Evolutionary conservation across 1,140 invertebrate genomes (phyloP), one percentile per base, ranked within the genome.

Genomic region (Odontomachus brunneus): DNA sequence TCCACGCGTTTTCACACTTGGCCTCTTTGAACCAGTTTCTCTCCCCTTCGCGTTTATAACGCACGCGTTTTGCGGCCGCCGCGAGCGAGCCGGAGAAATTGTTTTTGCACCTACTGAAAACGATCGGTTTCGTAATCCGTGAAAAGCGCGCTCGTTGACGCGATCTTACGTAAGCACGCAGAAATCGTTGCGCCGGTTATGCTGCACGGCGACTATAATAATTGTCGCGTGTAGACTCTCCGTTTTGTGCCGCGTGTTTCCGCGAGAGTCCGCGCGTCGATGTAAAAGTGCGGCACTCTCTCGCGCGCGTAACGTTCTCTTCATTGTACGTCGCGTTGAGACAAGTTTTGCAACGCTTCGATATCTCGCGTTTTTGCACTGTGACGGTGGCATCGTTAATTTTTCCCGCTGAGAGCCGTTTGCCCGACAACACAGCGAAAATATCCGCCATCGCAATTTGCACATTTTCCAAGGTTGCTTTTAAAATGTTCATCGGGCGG

Each of bases 101-200:
- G 22, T 78, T 51, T 78, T 60, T 14, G 33, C 74, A 51, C 60
- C 48, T 67, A 29, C 33, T 57, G 75, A 59, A 80, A 80, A 80
- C 51, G 33, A 48, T 44, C 51, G 53, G 1, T 80, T 71, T 80
- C 75, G 75, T 71, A 80, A 80, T 80, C 33, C 33, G 65, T 24
- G 75, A 80, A 69, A 78, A 69, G 24, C 74, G 63, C 49, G 29
- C 9, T 78, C 63, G n/a, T n/a, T n/a, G n/a, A n/a, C n/a, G 69
- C 49, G 33, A 29, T 55, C 75, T 80, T 69, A 69, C 33, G 51
- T 48, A 80, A 80, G 3, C 22, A 48, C 22, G 63, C 33, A 69
- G 75, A 80, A 57, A 80, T 78, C 51, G 26, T 57, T 69, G 55
- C 51, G 38, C 12, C 38, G 44, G 29, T 33, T 22, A 22, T n/a